Conservation (phyloP, 2,888 invertebrate genomes). For the Cosmia pyralina region DNA sequence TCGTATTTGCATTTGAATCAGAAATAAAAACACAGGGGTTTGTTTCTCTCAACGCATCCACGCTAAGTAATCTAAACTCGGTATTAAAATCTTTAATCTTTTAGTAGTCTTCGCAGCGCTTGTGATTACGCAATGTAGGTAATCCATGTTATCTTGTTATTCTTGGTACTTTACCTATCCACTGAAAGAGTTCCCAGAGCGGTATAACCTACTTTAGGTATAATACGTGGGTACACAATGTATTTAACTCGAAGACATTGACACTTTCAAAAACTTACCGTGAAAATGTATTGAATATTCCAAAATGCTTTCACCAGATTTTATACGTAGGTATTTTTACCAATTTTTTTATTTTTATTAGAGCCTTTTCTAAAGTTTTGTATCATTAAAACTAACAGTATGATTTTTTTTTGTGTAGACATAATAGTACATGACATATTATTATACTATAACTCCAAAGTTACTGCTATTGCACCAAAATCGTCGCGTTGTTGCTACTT, state of each 20-base stretch:
- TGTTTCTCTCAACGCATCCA: neutral
- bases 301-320: neutral
- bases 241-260: too few relatives aligned
- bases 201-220: neutral
- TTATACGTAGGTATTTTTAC: too few relatives aligned
- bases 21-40: neutral
- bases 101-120: neutral
- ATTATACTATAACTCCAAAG: neutral
- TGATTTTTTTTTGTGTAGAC: neutral
- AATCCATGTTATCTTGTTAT: constrained; percentile 26
- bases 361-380: neutral
- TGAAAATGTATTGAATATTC: neutral
- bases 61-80: neutral
- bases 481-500: too few relatives aligned
- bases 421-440: neutral
- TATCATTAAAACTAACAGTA: neutral
- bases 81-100: constrained; percentile 13
- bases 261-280: neutral
- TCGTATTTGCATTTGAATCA: neutral
- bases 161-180: neutral
- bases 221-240: neutral
- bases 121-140: constrained; percentile 2
- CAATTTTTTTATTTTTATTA: too few relatives aligned
- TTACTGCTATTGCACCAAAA: too few relatives aligned
- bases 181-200: neutral